These are phyloP conservation scores for Hoplodrina blanda DNA, from an alignment of 2,888 invertebrate genomes.

Conservation along the genomic window DNA sequence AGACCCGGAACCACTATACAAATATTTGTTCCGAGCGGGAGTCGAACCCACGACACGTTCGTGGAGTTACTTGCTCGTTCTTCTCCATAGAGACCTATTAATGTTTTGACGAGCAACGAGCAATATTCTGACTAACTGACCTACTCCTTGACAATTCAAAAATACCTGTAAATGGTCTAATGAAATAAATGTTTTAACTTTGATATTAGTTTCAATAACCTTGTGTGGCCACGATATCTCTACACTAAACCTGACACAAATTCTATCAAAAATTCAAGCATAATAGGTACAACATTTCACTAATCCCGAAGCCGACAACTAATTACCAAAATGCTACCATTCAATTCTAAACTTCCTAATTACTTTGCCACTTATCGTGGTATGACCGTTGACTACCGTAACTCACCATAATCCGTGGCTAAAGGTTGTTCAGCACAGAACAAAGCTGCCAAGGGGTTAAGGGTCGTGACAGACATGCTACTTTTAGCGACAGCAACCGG, in stretches of 20 bases:
- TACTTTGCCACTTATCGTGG: conserved; percentile 41
- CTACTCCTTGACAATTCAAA: too few relatives aligned
- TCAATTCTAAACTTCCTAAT: conserved; percentile 39
- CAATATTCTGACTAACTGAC: too few relatives aligned
- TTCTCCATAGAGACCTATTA: too few relatives aligned
- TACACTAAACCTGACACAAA: background rate
- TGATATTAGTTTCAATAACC: too few relatives aligned
- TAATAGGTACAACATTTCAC: background rate
- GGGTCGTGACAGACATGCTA: background rate
- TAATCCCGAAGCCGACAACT: conserved; percentile 16
- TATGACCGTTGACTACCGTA: conserved; percentile 49
- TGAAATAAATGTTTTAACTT: too few relatives aligned
- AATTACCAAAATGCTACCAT: conserved; percentile 23
- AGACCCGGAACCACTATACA: too few relatives aligned
- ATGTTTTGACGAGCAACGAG: too few relatives aligned
- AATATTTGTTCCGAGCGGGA: too few relatives aligned
- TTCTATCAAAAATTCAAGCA: background rate
- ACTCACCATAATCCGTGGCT: conserved; percentile 65
- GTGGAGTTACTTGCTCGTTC: too few relatives aligned
- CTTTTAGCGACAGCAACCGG: background rate
- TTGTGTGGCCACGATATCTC: too few relatives aligned
- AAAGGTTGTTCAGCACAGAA: conserved; percentile 64
- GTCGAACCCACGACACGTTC: too few relatives aligned
- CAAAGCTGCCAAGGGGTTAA: conserved; percentile 61
- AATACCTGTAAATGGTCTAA: too few relatives aligned